Evolutionary conservation across 2,888 invertebrate genomes (phyloP), one percentile per base, ranked within the genome.

Genomic region (Sepiola atlantica): DNA sequence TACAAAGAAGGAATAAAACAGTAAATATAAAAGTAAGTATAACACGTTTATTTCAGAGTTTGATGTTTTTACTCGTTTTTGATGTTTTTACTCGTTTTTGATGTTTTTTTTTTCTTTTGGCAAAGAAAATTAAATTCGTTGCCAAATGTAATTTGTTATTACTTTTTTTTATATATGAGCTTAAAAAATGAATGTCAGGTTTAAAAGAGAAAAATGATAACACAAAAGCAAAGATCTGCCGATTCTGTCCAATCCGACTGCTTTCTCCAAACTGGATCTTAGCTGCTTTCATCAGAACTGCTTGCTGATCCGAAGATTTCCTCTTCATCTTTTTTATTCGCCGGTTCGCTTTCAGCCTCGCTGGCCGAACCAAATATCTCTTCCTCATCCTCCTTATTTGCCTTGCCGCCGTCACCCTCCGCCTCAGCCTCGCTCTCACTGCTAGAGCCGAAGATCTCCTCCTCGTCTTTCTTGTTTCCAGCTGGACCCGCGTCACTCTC

Each of bases 271-370:
- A n/a, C 35, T 21, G 35, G 94, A 57, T 16, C 35, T 94, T 94
- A 95, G 90, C 95, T 95, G 95, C 95, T 95, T 90, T 95, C 95
- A 94, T 96, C 95, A 28, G 96, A 96, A 94, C 96, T 96, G 95
- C 96, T 96, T 35, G 95, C 96, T 57, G 96, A 96, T 90, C 97
- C 97, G 95, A 97, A 97, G 95, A 96, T 97, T 94, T 97, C 97
- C 94, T 96, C 96, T 93, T 96, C 97, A 93, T 96, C 97, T 93
- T 97, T 97, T 95, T 96, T 96, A 20, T 95, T 96, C 92, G 95
- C 95, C 92, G 95, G 95, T 94, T 96, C 96, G 95, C 96, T 96
- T 57, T 96, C 96, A 94, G 96, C 96, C 24, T 94, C 96, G 95
- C 96, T 96, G 55, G 21, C 55, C 90, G 94, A 45, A 35, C 93